Conservation (phyloP, 2,797 vertebrate genomes). For the Columba guinea region DNA sequence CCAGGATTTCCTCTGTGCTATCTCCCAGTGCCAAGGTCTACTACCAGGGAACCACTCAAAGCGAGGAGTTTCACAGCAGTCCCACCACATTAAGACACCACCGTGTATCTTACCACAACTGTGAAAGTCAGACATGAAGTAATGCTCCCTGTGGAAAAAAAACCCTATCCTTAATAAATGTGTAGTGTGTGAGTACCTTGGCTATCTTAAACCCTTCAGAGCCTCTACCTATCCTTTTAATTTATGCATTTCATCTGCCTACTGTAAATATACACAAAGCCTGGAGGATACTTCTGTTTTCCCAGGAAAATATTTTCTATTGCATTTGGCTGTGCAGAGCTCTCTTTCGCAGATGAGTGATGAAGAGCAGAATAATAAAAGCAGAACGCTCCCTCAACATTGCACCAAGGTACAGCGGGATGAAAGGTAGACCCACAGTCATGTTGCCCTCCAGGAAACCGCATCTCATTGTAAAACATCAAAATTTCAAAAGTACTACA, state of each 20-base stretch:
- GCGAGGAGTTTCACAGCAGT: background rate
- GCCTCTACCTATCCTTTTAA: background rate
- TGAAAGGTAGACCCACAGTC: background rate
- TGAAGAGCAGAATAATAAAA: slow-evolving; percentile 11
- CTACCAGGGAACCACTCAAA: background rate
- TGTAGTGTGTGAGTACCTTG: background rate
- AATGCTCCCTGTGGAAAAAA: background rate
- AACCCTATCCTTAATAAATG: background rate
- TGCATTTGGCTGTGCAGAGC: slow-evolving; percentile 3
- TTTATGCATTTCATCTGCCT: slow-evolving; percentile 39
- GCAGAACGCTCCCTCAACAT: background rate
- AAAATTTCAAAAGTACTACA: background rate
- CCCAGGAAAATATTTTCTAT: background rate
- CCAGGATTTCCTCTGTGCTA: background rate
- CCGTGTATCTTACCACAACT: background rate
- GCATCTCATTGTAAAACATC: background rate
- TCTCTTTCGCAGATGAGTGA: slow-evolving; percentile 23
- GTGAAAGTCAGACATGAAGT: background rate
- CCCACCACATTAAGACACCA: background rate
- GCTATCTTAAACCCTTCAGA: background rate
- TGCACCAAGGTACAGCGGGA: background rate
- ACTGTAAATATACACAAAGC: slow-evolving; percentile 1
- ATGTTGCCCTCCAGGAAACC: background rate
- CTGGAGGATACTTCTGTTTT: background rate
- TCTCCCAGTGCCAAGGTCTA: slow-evolving; percentile 1